Conservation (phyloP, 1,140 invertebrate genomes). For the Neoseiulus cucumeris region DNA sequence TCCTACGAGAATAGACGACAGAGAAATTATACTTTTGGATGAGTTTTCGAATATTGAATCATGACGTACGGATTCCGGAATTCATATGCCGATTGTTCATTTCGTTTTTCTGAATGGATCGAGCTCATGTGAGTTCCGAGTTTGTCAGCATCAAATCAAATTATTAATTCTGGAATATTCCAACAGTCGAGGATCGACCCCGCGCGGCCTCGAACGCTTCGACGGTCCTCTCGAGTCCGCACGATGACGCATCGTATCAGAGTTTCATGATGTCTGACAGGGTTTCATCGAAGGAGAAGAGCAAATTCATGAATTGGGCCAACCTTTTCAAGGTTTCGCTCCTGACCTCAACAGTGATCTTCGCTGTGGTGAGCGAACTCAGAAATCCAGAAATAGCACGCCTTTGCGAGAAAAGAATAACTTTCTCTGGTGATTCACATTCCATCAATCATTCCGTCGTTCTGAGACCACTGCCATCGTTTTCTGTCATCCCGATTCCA, state of each 20-base stretch:
- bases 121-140: too few species aligned
- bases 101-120: too few species aligned
- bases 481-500: constrained; percentile 11
- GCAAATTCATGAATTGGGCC: background rate
- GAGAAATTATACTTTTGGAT: too few species aligned
- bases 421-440: too few species aligned
- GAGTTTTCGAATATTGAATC: too few species aligned
- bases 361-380: background rate
- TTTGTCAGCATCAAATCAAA: too few species aligned
- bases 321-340: constrained; percentile 3
- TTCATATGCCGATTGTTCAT: too few species aligned
- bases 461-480: background rate
- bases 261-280: background rate
- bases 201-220: background rate
- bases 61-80: too few species aligned
- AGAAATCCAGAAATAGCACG: background rate
- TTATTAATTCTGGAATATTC: too few species aligned
- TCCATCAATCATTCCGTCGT: background rate
- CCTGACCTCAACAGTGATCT: background rate
- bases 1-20: too few species aligned
- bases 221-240: background rate
- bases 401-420: background rate
- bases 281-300: background rate
- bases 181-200: background rate
- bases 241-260: background rate